Percentiles rank a stretch among this genome's conserved stretches.
phyloP scores from a whole-genome alignment of 1,140 invertebrate species.

The Lasaia peninsularis region DNA sequence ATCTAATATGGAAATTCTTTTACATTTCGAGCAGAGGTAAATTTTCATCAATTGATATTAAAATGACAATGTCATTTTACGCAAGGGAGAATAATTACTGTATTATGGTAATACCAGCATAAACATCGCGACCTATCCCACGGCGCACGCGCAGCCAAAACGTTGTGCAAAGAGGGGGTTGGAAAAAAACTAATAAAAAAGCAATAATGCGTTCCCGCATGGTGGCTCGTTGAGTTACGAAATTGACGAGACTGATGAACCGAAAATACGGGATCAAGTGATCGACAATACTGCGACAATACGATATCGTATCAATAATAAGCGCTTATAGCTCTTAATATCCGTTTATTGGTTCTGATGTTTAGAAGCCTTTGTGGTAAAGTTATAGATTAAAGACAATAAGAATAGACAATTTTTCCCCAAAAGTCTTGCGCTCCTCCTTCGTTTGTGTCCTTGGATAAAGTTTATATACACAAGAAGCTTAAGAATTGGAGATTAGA shows the following conservation, averaged over 20 bases:
- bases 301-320: slow-evolving; percentile 11
- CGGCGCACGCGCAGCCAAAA: slow-evolving; percentile 64
- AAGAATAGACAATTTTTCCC: no score
- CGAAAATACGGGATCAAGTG: slow-evolving; percentile 58
- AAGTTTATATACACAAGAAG: no score
- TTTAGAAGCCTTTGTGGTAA: neutral
- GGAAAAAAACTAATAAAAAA: slow-evolving; percentile 74
- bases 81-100: slow-evolving; percentile 15
- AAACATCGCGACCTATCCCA: slow-evolving; percentile 70
- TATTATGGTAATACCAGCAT: slow-evolving; percentile 76
- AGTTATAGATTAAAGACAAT: no score
- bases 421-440: no score
- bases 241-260: slow-evolving; percentile 71
- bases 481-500: no score
- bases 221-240: slow-evolving; percentile 67
- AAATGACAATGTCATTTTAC: slow-evolving; percentile 1
- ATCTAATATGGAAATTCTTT: no score
- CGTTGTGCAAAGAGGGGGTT: slow-evolving; percentile 60
- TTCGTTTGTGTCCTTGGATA: no score
- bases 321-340: slow-evolving; percentile 2
- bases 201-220: slow-evolving; percentile 75
- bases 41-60: slow-evolving; percentile 13
- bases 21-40: neutral
- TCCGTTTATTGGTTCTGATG: neutral
- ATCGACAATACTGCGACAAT: slow-evolving; percentile 27